These are phyloP conservation scores for Caenorhabditis drosophilae DNA, from an alignment of 2,888 invertebrate genomes.

Conservation along the genomic window DNA sequence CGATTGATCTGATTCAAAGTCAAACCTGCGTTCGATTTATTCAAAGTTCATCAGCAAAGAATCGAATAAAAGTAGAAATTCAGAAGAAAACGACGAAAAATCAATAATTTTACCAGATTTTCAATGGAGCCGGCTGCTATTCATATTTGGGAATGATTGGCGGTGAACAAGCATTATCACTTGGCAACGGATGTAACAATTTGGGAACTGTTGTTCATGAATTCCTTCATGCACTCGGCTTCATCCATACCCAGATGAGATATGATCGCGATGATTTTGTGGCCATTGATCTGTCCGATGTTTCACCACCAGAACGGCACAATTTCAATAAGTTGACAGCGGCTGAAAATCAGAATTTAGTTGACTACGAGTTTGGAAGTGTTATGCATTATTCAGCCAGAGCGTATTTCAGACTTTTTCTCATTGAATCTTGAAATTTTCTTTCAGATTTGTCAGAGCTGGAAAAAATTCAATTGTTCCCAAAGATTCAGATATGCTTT, in stretches of 20 bases:
- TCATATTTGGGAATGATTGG: constrained; percentile 42
- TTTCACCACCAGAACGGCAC: constrained; percentile 8
- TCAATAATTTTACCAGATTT: no score
- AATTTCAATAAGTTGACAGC: constrained; percentile 24
- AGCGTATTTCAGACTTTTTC: no score
- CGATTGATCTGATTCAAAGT: constrained; percentile 19
- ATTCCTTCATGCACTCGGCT: constrained; percentile 37
- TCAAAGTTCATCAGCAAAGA: constrained; percentile 17
- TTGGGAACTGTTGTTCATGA: constrained; percentile 45
- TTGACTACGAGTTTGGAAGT: constrained; percentile 43
- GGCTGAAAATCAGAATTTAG: constrained; percentile 12
- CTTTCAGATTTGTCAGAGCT: no score
- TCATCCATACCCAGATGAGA: constrained; percentile 47
- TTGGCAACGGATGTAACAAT: constrained; percentile 40
- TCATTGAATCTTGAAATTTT: no score
- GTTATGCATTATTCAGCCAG: constrained; percentile 44
- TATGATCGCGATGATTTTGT: constrained; percentile 42
- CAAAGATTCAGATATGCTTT: constrained; percentile 20
- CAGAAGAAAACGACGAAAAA: no score
- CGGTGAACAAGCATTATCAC: constrained; percentile 37
- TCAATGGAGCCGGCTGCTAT: constrained; percentile 43
- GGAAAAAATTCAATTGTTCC: constrained; percentile 36
- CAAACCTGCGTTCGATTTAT: constrained; percentile 36
- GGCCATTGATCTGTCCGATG: constrained; percentile 39
- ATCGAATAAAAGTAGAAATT: no score